Conservation (phyloP, 2,797 vertebrate genomes). For the Apogon talboti region DNA sequence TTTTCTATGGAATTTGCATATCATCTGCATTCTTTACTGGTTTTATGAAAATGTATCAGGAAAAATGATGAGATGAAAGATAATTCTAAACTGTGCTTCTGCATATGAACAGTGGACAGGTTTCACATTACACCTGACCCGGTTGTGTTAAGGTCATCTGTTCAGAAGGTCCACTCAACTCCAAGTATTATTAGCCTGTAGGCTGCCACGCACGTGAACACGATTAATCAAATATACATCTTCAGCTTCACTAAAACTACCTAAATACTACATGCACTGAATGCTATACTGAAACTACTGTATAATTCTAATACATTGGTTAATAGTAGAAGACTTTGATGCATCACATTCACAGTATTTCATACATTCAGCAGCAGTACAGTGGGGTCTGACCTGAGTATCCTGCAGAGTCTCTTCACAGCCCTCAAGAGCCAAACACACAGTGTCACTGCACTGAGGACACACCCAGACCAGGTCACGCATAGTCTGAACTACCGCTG, state of each 20-base stretch:
- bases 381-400: slow-evolving; percentile 86
- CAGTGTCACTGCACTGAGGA: slow-evolving; percentile 88
- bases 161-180: too few relatives aligned
- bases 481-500: slow-evolving; percentile 93
- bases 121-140: not conserved
- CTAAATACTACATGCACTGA: too few relatives aligned
- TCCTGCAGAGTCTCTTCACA: slow-evolving; percentile 92
- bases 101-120: not conserved
- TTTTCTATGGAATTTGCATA: too few relatives aligned
- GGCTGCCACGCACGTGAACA: too few relatives aligned
- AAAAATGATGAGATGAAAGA: not conserved
- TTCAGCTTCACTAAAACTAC: too few relatives aligned
- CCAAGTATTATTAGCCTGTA: too few relatives aligned
- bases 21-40: not conserved
- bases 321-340: not conserved
- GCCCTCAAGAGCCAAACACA: slow-evolving; percentile 88
- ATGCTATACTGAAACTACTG: too few relatives aligned
- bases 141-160: too few relatives aligned
- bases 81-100: not conserved
- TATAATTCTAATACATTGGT: not conserved
- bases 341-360: not conserved
- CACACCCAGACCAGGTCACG: slow-evolving; percentile 94
- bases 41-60: not conserved
- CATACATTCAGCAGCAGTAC: not conserved
- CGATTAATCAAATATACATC: too few relatives aligned